Base-by-base conservation (phyloP, 2,888 invertebrate species). In the Schizaphis graminum region DNA sequence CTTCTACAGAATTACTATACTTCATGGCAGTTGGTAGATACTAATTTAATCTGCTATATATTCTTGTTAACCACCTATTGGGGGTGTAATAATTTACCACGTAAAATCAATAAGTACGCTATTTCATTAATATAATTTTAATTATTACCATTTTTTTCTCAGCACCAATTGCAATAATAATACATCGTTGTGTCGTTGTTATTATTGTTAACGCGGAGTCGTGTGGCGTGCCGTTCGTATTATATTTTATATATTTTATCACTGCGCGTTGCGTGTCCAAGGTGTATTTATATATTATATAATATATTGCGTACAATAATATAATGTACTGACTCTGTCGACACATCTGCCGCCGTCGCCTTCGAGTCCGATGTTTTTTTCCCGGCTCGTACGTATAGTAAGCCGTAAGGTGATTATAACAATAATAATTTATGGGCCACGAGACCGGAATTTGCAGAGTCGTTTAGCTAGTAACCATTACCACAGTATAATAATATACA, bases 181-280 rank as follows among this genome's bases (percentile, higher is more conserved):
- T 90, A 57, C 57, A 90, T 41, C 47, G 77, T 77, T 16, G 77
- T 77, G 77, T 89, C 53, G 21, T 91, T 44, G 85, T 85, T 85
- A 57, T 86, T n/a, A 92, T 92, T 91, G 86, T 91, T 61, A 61
- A 92, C 87, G 28, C 57, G 44, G 86, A 57, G 61, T 86, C 85
- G 57, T 57, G 85, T 61, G 92, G 86, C 57, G 92, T 85, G 92
- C 86, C 57, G 41, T 77, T 77, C 67, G n/a, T 35, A 67, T 91
- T 86, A 90, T 56, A 41, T 57, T 61, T 57, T 41, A 47, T 86
- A 90, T 56, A 41, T 57, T 61, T 57, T 41, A 47, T 56, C 84
- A 8, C 44, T 21, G 44, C 44, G 61, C 11, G 47, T 92, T 61
- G 92, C 92, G 87, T 92, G 92, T 86, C 61, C 57, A 47, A n/a